A percentile compares a stretch with the other conserved stretches of the same genome.
Conservation (phyloP, 2,888 invertebrate species). For the Spialia ferax region DNA sequence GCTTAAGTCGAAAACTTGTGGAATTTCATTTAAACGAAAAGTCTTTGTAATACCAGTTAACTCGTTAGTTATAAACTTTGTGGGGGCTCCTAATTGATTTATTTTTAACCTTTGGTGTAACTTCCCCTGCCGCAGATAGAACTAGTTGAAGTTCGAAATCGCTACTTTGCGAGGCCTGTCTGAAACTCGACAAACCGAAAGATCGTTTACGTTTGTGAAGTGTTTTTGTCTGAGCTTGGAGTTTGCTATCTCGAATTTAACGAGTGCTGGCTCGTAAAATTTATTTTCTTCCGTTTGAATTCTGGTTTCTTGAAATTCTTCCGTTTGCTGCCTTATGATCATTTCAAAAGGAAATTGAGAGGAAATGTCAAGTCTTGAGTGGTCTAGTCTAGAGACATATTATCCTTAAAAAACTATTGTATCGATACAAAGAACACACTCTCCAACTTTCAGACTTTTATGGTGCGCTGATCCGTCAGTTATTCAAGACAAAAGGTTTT, state of each 20-base stretch:
- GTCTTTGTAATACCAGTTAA: conserved; percentile 48
- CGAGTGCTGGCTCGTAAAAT: background rate
- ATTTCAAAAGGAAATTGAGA: no score
- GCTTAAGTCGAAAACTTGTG: conserved; percentile 42
- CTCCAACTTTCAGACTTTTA: no score
- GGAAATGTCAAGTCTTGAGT: no score
- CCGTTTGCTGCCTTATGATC: no score
- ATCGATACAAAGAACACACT: no score
- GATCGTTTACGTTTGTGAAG: conserved; percentile 12
- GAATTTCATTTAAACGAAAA: conserved; percentile 51
- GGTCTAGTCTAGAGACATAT: no score
- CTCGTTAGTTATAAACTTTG: conserved; percentile 45
- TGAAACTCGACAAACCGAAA: background rate
- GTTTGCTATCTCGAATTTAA: background rate
- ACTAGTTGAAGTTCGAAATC: conserved; percentile 18
- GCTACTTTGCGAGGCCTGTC: conserved; percentile 19
- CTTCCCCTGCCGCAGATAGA: conserved; percentile 7
- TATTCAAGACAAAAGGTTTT: no score
- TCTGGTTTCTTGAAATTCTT: background rate
- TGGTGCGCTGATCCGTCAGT: no score
- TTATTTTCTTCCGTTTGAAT: background rate
- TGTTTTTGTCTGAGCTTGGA: background rate
- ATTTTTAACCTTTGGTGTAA: conserved; percentile 28
- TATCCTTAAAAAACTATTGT: no score
- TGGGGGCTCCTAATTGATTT: conserved; percentile 44